Evolutionary conservation across 2,113 vertebrate genomes (phyloP), one percentile per base, ranked within the genome.

Genomic region (Nansenia antarctica): DNA sequence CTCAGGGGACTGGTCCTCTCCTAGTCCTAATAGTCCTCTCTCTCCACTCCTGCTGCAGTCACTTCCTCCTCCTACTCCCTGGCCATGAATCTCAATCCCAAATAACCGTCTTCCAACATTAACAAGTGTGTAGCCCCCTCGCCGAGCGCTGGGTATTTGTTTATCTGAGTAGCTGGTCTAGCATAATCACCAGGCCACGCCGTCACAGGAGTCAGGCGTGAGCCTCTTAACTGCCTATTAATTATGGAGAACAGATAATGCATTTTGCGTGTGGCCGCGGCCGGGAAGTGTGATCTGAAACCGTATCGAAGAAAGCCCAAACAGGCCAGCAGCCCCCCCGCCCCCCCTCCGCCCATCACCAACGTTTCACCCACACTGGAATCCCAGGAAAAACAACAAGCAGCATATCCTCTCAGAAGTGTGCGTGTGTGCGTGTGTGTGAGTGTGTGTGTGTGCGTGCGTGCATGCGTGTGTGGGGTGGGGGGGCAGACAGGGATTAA

Each of bases 161-260:
- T 20, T 20, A 49, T 49, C 20, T 49, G 18, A 20, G 18, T 20
- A 49, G 14, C 45, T 49, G n/a, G n/a, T 14, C n/a, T 49, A n/a
- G 45, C 45, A 49, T 49, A 20, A 49, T 20, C 45, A 49, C 45
- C 45, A n/a, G 6, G 1, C 45, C 20, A n/a, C 45, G n/a, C 45
- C 6, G n/a, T n/a, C n/a, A 8, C 45, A 7, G 45, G 9, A 14
- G 22, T 20, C 42, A 7, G 22, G 22, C n/a, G 31, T 49, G 29
- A n/a, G 22, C 14, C 35, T 76, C 63, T 65, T 77, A 65, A 80
- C n/a, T 47, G 29, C 39, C 27, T 72, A 75, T 80, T 75, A 69
- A 78, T 74, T 74, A 75, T 75, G 37, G 32, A 77, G 45, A 39
- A 4, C 15, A 65, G 57, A 65, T 65, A 49, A 60, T 76, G 62